A percentile compares a stretch with the other conserved stretches of the same genome.
These are phyloP conservation scores for Synaphobranchus kaupii DNA, from an alignment of 2,797 vertebrate species.

Conservation along the genomic window DNA sequence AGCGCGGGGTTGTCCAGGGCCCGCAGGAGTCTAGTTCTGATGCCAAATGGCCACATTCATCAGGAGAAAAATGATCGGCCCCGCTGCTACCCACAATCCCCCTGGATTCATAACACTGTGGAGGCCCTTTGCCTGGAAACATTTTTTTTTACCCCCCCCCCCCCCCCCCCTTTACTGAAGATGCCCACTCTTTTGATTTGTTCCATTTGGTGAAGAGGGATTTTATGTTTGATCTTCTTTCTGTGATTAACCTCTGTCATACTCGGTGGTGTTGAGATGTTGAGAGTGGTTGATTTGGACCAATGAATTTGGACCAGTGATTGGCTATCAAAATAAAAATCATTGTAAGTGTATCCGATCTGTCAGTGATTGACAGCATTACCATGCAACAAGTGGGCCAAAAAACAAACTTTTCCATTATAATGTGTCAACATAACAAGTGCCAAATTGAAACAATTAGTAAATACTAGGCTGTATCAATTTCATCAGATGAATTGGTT, in stretches of 20 bases:
- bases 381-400: background rate
- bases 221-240: background rate
- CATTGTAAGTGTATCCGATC: background rate
- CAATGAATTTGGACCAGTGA: background rate
- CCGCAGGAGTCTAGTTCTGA: background rate
- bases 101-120: background rate
- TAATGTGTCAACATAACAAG: background rate
- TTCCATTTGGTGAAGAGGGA: background rate
- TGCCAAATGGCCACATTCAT: background rate
- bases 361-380: background rate
- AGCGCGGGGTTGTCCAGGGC: background rate
- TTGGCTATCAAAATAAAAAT: background rate
- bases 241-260: conserved; percentile 1
- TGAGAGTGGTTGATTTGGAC: background rate
- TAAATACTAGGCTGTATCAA: background rate
- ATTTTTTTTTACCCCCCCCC: too few relatives aligned
- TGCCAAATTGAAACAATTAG: background rate
- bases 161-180: background rate
- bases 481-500: background rate
- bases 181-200: background rate
- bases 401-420: background rate
- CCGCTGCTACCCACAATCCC: background rate
- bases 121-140: background rate
- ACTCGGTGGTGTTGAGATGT: background rate
- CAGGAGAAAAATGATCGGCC: background rate